Percentiles rank a stretch among this genome's conserved stretches.
phyloP scores from a whole-genome alignment of 2,797 vertebrate species.

The Anabas testudineus region DNA sequence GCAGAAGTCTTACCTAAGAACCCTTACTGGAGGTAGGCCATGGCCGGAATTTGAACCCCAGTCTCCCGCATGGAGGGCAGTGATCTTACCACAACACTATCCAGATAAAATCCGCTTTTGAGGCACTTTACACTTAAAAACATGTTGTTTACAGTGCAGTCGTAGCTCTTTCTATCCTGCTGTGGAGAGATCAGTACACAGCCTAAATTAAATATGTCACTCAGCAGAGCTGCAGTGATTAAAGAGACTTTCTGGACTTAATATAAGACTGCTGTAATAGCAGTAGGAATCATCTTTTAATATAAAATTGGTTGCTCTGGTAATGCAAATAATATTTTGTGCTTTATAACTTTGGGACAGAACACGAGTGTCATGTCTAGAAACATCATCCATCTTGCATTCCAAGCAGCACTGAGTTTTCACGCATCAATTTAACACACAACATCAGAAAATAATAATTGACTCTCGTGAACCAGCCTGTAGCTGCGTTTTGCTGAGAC shows the following conservation, averaged over 20 bases:
- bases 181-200: no score
- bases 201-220: background rate
- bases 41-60: no score
- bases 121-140: slow-evolving; percentile 1
- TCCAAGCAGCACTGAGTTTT: background rate
- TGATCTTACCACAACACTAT: no score
- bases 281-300: background rate
- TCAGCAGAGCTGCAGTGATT: background rate
- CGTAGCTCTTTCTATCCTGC: background rate
- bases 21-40: no score
- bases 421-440: background rate
- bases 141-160: background rate
- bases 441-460: background rate
- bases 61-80: no score
- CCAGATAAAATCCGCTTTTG: slow-evolving; percentile 1
- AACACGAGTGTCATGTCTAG: background rate
- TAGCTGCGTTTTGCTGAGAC: slow-evolving; percentile 59
- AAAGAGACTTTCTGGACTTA: background rate
- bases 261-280: background rate
- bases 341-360: slow-evolving; percentile 1
- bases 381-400: background rate
- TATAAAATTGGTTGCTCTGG: no score
- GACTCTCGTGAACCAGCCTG: slow-evolving; percentile 11
- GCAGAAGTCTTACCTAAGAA: no score
- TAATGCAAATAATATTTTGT: background rate